These are phyloP conservation scores for Philopedon plagiatum DNA, from an alignment of 2,888 invertebrate species.

Conservation along the genomic window DNA sequence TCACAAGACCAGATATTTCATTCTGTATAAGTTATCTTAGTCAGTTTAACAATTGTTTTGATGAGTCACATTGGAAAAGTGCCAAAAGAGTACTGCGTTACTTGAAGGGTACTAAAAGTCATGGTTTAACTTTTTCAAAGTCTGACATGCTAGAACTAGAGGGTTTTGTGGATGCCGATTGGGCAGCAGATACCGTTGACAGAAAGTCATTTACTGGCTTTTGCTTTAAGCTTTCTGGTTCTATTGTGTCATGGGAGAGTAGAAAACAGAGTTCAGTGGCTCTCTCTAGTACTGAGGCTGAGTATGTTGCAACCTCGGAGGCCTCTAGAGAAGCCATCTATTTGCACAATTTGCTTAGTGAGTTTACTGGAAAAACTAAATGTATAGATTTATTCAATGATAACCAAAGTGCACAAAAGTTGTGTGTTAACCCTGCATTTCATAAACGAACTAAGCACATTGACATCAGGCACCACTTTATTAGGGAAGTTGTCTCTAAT, in stretches of 20 bases:
- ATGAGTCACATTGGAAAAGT: slow-evolving; percentile 16
- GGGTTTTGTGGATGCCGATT: slow-evolving; percentile 38
- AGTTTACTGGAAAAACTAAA: background rate
- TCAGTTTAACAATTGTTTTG: slow-evolving; percentile 31
- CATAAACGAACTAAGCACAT: slow-evolving; percentile 30
- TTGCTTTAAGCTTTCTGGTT: slow-evolving; percentile 18
- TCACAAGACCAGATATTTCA: slow-evolving; percentile 34
- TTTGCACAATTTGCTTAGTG: background rate
- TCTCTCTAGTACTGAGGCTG: slow-evolving; percentile 30
- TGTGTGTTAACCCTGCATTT: slow-evolving; percentile 19
- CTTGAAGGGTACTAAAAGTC: slow-evolving; percentile 26
- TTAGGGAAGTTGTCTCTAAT: background rate
- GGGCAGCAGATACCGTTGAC: slow-evolving; percentile 23
- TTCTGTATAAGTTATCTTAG: slow-evolving; percentile 31
- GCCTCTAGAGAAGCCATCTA: slow-evolving; percentile 26
- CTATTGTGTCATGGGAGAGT: slow-evolving; percentile 30
- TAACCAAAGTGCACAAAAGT: too few relatives aligned
- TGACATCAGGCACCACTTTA: slow-evolving; percentile 20
- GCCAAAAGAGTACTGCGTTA: slow-evolving; percentile 26
- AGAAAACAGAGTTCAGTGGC: slow-evolving; percentile 35
- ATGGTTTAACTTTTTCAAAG: slow-evolving; percentile 2
- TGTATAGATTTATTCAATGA: background rate
- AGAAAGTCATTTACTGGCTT: slow-evolving; percentile 28
- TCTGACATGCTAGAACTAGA: background rate
- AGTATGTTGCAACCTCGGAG: slow-evolving; percentile 29